Conservation (phyloP, 2,888 invertebrate species). For the Eledone cirrhosa region DNA sequence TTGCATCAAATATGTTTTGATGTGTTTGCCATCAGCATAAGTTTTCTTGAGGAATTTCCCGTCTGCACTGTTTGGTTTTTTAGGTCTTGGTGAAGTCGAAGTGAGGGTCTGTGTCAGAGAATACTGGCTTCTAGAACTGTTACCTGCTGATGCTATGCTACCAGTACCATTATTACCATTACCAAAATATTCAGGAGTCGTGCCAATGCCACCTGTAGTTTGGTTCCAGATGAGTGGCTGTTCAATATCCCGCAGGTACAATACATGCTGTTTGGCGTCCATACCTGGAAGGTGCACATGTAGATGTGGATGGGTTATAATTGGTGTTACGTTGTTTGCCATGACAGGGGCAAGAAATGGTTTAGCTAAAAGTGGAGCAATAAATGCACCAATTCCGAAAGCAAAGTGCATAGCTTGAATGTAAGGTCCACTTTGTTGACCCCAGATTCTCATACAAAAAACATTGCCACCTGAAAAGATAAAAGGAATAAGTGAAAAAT, state of each 20-base stretch:
- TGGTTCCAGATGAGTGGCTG: neutral
- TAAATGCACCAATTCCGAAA: constrained; percentile 68
- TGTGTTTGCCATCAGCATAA: constrained; percentile 16
- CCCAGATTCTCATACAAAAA: constrained; percentile 65
- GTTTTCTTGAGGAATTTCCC: neutral
- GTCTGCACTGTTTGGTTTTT: constrained; percentile 24
- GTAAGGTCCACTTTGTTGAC: constrained; percentile 65
- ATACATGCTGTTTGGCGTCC: neutral
- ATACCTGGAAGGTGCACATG: neutral
- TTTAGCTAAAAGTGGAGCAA: constrained; percentile 67
- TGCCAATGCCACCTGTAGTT: neutral
- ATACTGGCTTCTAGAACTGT: too few species aligned
- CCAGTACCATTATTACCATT: neutral
- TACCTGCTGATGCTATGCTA: neutral
- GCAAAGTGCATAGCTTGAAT: constrained; percentile 69
- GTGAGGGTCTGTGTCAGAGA: neutral
- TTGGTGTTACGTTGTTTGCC: constrained; percentile 7
- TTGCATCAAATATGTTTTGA: neutral
- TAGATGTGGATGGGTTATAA: neutral
- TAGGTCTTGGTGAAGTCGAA: neutral
- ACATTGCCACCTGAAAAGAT: constrained; percentile 66
- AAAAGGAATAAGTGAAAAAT: constrained; percentile 1
- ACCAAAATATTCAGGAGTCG: neutral
- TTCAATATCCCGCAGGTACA: neutral
- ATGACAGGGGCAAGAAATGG: constrained; percentile 60